Evolutionary conservation across 2,888 invertebrate species (phyloP).

Genomic region (Isoperla grammatica): DNA sequence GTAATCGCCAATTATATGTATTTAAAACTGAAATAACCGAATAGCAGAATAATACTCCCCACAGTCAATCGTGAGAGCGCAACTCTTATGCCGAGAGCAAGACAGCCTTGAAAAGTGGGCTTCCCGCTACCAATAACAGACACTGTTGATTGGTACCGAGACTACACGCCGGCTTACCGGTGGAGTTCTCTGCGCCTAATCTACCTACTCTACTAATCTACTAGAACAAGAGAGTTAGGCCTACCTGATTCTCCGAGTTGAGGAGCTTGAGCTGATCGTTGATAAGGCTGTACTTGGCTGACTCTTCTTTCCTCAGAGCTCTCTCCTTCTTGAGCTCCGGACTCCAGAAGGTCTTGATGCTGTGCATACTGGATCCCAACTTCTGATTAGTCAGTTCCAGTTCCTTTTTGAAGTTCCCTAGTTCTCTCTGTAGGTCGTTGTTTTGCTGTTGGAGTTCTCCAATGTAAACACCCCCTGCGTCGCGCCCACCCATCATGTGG

Average conservation of each 20-base stretch:
- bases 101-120: too few species aligned
- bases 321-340: slow-evolving; percentile 98
- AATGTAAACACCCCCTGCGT: slow-evolving; percentile 60
- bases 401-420: slow-evolving; percentile 87
- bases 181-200: too few species aligned
- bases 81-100: too few species aligned
- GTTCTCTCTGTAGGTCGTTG: slow-evolving; percentile 88
- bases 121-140: too few species aligned
- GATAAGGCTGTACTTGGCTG: slow-evolving; percentile 92
- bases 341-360: slow-evolving; percentile 99
- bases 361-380: slow-evolving; percentile 97
- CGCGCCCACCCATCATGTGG: slow-evolving; percentile 39
- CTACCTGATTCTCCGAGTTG: slow-evolving; percentile 94
- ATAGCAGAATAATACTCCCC: too few species aligned
- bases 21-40: too few species aligned
- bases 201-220: too few species aligned
- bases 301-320: slow-evolving; percentile 93
- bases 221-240: too few species aligned
- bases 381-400: slow-evolving; percentile 95
- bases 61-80: too few species aligned
- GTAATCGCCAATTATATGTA: too few species aligned
- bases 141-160: too few species aligned
- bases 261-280: slow-evolving; percentile 94
- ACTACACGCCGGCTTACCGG: too few species aligned
- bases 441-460: slow-evolving; percentile 91